Percentiles rank a stretch among this genome's conserved stretches.
These are phyloP conservation scores for Eurosta solidaginis DNA, from an alignment of 1,140 invertebrate genomes.

Conservation along the genomic window DNA sequence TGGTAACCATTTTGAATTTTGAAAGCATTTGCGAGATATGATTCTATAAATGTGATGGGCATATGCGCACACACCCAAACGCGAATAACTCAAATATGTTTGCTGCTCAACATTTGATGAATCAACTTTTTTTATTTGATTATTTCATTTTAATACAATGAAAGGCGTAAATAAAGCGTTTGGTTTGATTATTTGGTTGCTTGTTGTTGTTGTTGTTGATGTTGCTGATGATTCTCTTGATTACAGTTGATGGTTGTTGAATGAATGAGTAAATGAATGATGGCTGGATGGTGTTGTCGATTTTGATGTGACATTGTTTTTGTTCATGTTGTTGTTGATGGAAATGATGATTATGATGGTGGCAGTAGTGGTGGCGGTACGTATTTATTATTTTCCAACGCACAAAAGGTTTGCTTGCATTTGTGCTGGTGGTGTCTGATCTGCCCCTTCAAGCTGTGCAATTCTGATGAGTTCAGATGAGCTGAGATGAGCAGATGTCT, in stretches of 20 bases:
- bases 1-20: constrained; percentile 26
- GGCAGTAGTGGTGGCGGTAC: background rate
- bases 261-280: background rate
- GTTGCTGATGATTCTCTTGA: background rate
- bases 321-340: background rate
- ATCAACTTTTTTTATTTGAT: background rate
- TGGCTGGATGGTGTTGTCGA: background rate
- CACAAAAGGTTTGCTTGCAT: background rate
- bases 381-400: background rate
- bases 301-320: background rate
- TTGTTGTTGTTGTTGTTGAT: background rate
- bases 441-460: background rate
- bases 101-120: background rate
- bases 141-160: background rate
- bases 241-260: background rate
- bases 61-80: background rate
- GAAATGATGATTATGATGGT: constrained; percentile 3
- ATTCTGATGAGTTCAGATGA: background rate
- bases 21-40: background rate
- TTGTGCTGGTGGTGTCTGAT: background rate
- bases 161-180: background rate
- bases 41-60: background rate
- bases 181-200: background rate
- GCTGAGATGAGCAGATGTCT: constrained; percentile 17
- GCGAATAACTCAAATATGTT: background rate